A percentile compares a stretch with the other conserved stretches of the same genome.
Evolutionary conservation across 2,797 vertebrate species (phyloP).

Genomic region (Poliocrania exsul): DNA sequence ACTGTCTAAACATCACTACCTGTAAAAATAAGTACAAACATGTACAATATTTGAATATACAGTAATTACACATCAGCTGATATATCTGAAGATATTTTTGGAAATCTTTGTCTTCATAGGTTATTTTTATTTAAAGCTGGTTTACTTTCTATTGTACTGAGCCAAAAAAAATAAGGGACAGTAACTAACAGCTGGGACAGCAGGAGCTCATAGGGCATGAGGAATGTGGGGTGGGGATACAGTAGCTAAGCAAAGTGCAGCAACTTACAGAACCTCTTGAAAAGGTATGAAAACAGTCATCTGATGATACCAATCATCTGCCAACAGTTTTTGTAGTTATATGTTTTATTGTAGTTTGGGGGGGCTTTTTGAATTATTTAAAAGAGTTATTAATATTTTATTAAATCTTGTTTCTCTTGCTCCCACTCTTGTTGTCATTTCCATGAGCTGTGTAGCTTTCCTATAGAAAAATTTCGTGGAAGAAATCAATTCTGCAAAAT

Average conservation of each 20-base stretch:
- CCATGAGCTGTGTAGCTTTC: not conserved
- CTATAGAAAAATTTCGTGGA: not conserved
- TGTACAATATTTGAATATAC: not conserved
- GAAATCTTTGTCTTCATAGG: not conserved
- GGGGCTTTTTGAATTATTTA: not conserved
- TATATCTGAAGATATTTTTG: not conserved
- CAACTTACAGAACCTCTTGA: not conserved
- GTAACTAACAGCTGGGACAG: not conserved
- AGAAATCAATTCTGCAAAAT: not conserved
- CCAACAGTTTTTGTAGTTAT: not conserved
- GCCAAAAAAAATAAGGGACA: not conserved
- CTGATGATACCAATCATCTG: not conserved
- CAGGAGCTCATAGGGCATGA: not conserved
- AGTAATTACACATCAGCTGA: not conserved
- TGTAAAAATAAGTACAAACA: not conserved
- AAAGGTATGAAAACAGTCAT: not conserved
- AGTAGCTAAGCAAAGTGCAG: not conserved
- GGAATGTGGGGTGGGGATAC: not conserved
- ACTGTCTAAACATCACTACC: not conserved
- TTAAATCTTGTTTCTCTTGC: not conserved
- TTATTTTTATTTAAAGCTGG: not conserved
- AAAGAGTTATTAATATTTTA: slow-evolving; percentile 11
- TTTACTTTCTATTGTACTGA: not conserved
- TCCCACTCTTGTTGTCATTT: not conserved
- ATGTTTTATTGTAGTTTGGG: not conserved